A percentile compares a stretch with the other conserved stretches of the same genome.
Conservation (phyloP, 1,140 invertebrate species). For the Metopolophium dirhodum region DNA sequence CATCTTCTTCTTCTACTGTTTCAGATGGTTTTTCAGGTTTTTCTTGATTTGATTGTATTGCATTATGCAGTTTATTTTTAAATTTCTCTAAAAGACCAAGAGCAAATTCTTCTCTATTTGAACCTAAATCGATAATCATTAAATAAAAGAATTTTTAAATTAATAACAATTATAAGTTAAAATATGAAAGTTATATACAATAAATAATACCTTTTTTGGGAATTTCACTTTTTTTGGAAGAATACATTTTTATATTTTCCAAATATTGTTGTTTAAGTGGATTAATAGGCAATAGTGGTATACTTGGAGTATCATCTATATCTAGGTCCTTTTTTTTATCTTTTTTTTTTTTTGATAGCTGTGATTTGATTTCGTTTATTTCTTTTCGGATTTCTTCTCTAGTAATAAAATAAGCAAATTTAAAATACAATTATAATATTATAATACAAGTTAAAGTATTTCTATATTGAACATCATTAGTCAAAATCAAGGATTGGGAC, state of each 20-base stretch:
- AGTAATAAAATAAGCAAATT: conserved; percentile 39
- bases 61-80: conserved; percentile 44
- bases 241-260: conserved; percentile 64
- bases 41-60: neutral
- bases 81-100: conserved; percentile 35
- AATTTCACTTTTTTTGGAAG: conserved; percentile 65
- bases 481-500: no score
- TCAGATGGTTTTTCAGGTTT: conserved; percentile 14
- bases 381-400: conserved; percentile 80
- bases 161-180: neutral
- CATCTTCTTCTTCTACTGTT: conserved; percentile 7
- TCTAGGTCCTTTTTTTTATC: conserved; percentile 70
- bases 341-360: conserved; percentile 52
- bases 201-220: conserved; percentile 70
- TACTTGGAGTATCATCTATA: conserved; percentile 70
- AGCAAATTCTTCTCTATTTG: conserved; percentile 42
- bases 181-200: neutral
- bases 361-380: conserved; percentile 64
- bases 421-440: neutral
- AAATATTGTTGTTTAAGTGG: conserved; percentile 61
- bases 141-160: neutral
- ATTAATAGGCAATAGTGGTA: conserved; percentile 64
- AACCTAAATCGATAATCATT: conserved; percentile 9
- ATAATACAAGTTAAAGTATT: neutral
- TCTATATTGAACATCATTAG: neutral